A percentile compares a stretch with the other conserved stretches of the same genome.
phyloP scores from a whole-genome alignment of 2,797 vertebrate genomes.

The Aphelocoma californica region DNA sequence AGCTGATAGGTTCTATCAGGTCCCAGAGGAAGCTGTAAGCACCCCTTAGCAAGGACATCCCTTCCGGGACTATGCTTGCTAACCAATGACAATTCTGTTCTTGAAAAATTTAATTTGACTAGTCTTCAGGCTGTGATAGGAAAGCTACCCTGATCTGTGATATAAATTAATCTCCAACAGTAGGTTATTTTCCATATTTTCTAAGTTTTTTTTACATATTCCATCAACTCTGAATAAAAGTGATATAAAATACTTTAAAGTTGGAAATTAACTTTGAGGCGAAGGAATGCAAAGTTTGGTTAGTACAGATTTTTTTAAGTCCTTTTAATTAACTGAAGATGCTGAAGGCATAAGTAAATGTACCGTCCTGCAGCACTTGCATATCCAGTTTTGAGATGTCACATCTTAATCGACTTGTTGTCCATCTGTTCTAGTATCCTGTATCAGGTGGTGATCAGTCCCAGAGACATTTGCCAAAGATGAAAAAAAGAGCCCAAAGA shows the following conservation, averaged over 20 bases:
- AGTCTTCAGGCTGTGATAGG: background rate
- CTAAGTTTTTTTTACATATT: background rate
- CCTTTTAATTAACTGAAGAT: background rate
- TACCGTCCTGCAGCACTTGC: background rate
- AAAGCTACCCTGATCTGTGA: background rate
- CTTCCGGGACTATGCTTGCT: no score
- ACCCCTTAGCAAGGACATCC: no score
- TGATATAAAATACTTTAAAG: background rate
- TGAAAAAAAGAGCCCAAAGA: background rate
- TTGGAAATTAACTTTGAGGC: background rate
- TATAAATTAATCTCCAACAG: background rate
- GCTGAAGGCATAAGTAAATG: background rate
- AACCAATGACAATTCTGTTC: background rate
- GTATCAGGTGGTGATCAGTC: background rate
- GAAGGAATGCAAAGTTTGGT: background rate
- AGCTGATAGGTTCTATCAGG: no score
- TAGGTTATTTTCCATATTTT: background rate
- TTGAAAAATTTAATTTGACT: background rate
- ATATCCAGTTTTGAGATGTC: background rate
- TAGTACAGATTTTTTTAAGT: background rate
- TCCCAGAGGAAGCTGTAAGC: no score
- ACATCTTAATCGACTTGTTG: background rate
- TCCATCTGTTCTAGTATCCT: background rate
- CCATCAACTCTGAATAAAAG: background rate
- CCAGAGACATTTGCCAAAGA: background rate